Conservation (phyloP, 2,888 invertebrate genomes). For the Pollenia griseotomentosa region DNA sequence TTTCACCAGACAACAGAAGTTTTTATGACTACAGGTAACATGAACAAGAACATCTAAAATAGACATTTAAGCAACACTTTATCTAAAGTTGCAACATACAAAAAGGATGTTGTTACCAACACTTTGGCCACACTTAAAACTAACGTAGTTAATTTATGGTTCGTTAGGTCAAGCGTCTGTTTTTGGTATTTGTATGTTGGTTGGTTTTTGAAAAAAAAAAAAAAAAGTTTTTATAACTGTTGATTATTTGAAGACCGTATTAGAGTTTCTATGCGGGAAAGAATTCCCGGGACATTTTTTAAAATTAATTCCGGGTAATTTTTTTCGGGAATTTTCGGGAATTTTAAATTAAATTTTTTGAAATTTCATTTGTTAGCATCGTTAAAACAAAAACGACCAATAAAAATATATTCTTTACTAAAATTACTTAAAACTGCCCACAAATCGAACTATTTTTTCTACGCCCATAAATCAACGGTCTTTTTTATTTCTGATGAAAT, state of each 20-base stretch:
- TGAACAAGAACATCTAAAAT: constrained; percentile 12
- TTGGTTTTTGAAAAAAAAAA: constrained; percentile 30
- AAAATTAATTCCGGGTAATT: too few relatives aligned
- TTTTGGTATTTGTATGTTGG: constrained; percentile 49
- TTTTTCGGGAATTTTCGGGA: too few relatives aligned
- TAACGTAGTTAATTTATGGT: constrained; percentile 83
- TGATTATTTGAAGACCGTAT: constrained; percentile 59
- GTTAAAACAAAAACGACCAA: too few relatives aligned
- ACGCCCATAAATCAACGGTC: too few relatives aligned
- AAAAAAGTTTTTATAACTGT: constrained; percentile 34
- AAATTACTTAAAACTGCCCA: too few relatives aligned
- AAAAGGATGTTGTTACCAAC: constrained; percentile 54
- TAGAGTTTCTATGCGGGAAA: too few relatives aligned
- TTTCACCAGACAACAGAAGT: constrained; percentile 35
- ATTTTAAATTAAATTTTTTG: too few relatives aligned
- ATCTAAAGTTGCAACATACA: neutral
- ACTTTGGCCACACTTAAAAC: constrained; percentile 75
- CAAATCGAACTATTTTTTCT: too few relatives aligned
- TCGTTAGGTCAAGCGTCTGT: constrained; percentile 82
- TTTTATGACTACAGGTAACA: constrained; percentile 71
- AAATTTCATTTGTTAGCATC: too few relatives aligned
- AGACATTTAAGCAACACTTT: constrained; percentile 51
- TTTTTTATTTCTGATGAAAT: too few relatives aligned
- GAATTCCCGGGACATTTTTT: too few relatives aligned
- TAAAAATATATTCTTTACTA: too few relatives aligned